Percentiles rank a stretch among this genome's conserved stretches.
Conservation (phyloP, 2,797 vertebrate genomes). For the Tokudaia tokunoshimensis region DNA sequence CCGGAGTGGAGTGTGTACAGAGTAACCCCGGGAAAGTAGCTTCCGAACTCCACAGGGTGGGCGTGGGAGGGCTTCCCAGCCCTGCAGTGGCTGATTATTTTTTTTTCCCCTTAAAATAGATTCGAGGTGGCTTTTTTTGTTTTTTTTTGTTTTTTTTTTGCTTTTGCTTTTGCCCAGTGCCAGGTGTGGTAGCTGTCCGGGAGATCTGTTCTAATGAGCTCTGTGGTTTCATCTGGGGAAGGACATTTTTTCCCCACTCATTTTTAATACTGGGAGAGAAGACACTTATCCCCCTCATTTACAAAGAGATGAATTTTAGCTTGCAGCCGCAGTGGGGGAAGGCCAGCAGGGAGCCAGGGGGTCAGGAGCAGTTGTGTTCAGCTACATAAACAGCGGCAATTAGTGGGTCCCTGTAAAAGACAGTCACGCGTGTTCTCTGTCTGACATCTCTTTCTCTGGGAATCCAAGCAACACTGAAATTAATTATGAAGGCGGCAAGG, state of each 20-base stretch:
- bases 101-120: background rate
- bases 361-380: slow-evolving; percentile 44
- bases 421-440: background rate
- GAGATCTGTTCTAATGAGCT: slow-evolving; percentile 42
- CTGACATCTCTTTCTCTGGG: background rate
- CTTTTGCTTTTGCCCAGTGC: background rate
- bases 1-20: background rate
- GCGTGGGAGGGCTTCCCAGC: background rate
- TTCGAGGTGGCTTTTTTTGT: too few relatives aligned
- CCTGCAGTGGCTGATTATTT: background rate
- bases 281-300: background rate
- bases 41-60: background rate
- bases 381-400: slow-evolving; percentile 60
- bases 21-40: background rate
- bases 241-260: background rate
- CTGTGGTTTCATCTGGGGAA: slow-evolving; percentile 29
- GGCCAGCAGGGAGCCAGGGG: slow-evolving; percentile 10
- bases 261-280: background rate
- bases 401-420: slow-evolving; percentile 62
- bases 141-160: too few relatives aligned
- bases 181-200: background rate
- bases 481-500: slow-evolving; percentile 57
- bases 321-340: background rate
- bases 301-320: slow-evolving; percentile 32
- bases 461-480: slow-evolving; percentile 24